Evolutionary conservation across 1,140 invertebrate genomes (phyloP).

Genomic region (Oedothorax gibbosus): DNA sequence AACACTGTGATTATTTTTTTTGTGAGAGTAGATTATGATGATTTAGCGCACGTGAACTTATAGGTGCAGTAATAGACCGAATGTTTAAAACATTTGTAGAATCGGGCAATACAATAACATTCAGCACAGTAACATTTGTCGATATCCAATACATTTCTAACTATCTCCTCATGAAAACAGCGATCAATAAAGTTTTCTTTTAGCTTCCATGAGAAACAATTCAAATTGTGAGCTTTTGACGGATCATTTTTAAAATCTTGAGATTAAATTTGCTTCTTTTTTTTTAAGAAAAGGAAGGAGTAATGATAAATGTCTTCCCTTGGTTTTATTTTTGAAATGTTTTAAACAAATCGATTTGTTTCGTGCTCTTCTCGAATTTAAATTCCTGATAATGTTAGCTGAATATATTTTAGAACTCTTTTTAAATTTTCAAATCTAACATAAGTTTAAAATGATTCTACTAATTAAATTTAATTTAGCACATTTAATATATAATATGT

Average conservation of each 20-base stretch:
- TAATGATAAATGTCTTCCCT: not conserved
- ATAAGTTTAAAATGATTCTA: too few relatives aligned
- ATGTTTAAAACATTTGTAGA: not conserved
- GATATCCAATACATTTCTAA: constrained; percentile 1
- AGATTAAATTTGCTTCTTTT: not conserved
- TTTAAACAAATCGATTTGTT: too few relatives aligned
- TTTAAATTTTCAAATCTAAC: too few relatives aligned
- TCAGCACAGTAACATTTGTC: not conserved
- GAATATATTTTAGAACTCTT: too few relatives aligned
- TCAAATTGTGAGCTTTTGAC: not conserved
- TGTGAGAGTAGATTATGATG: too few relatives aligned
- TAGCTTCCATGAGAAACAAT: constrained; percentile 10
- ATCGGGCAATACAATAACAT: constrained; percentile 17
- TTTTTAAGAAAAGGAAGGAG: not conserved
- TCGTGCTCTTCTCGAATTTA: too few relatives aligned
- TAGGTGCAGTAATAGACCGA: constrained; percentile 6
- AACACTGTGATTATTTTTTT: too few relatives aligned
- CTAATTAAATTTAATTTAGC: too few relatives aligned
- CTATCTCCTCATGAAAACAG: not conserved
- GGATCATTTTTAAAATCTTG: not conserved
- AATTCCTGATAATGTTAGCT: too few relatives aligned
- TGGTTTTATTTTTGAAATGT: too few relatives aligned
- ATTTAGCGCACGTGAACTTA: not conserved
- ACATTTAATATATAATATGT: too few relatives aligned
- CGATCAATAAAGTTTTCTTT: not conserved